These are phyloP conservation scores for Heterotilapia buettikoferi DNA, from an alignment of 2,113 vertebrate species.

Conservation along the genomic window DNA sequence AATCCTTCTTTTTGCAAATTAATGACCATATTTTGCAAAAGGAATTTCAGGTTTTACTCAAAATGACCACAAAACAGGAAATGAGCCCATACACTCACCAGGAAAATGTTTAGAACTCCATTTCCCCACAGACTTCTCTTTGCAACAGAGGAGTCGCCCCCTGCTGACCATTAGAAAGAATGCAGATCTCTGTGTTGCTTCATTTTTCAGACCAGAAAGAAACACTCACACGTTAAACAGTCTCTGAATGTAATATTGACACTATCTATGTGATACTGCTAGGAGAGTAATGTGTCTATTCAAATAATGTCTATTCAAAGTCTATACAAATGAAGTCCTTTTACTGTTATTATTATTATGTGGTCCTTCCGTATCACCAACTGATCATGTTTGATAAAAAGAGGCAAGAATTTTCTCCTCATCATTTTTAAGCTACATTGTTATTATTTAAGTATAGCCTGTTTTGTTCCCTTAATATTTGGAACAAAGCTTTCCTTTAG, in stretches of 20 bases:
- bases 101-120: background rate
- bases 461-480: background rate
- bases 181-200: background rate
- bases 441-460: background rate
- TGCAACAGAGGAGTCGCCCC: background rate
- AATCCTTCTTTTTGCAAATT: background rate
- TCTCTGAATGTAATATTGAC: background rate
- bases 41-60: background rate
- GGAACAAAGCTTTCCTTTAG: background rate
- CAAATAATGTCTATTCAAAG: background rate
- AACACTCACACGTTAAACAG: background rate
- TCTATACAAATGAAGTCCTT: background rate
- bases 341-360: background rate
- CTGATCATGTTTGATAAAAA: background rate
- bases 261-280: background rate
- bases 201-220: background rate
- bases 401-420: rapidly evolving
- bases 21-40: background rate
- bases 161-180: background rate
- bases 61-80: background rate
- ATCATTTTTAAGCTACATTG: background rate
- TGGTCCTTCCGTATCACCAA: background rate
- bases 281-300: background rate
- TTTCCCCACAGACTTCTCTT: background rate
- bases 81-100: background rate